Evolutionary conservation across 1,140 invertebrate genomes (phyloP), one percentile per base, ranked within the genome.

Genomic region (Megalonaias nervosa): DNA sequence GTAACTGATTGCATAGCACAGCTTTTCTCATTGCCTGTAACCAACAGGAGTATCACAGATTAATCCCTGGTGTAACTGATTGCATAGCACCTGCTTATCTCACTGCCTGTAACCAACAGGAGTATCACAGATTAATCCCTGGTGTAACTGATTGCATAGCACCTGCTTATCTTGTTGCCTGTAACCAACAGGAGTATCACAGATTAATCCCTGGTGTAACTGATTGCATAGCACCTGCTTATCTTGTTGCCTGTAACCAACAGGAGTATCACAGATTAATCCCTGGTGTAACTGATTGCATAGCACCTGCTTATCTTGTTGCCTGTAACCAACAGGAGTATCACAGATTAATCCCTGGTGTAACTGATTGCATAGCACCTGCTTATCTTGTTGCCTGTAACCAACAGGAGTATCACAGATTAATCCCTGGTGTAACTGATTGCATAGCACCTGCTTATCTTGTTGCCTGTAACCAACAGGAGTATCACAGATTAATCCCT

Each of bases 101-200:
- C 5, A 14, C 13, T 62, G 60, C 65, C 26, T 14, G 23, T 74
- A 48, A 56, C 17, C 21, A 59, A 75, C 14, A 19, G 3, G 13
- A 74, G 57, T 72, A 23, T 14, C 67, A n/a, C 48, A 59, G 57
- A 56, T n/a, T 69, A 56, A 9, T n/a, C 0, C 16, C 60, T 60
- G 48, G 16, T 21, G 6, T 62, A 17, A 38, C 2, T 11, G 19
- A 16, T 67, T 17, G 13, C 26, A 31, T 31, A 31, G 26, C 26
- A 31, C 2, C 2, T 31, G 26, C 2, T 31, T 31, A 3, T 31
- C 26, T 17, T 2, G 2, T 61, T 61, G 60, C 64, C 23, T 13
- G 23, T 74, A 38, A 55, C 17, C n/a, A 58, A 75, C 19, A 17
- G 14, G 12, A 73, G 57, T 72, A 21, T 17, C 67, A n/a, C 48